Evolutionary conservation across 2,888 invertebrate genomes (phyloP), one percentile per base, ranked within the genome.

Genomic region (Callinectes sapidus): DNA sequence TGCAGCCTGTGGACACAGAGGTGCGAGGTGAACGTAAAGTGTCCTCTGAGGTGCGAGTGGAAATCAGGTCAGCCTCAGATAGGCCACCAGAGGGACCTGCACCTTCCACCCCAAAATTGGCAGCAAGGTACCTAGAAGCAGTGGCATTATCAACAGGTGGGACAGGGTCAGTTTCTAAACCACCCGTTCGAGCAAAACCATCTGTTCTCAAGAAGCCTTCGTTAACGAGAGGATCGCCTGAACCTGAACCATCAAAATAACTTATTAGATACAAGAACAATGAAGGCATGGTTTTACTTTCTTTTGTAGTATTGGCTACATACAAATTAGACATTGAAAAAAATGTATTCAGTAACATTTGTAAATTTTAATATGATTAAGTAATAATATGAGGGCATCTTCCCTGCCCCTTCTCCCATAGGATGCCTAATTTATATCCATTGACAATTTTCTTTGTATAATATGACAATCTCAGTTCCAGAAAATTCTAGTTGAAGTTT

Each of bases 101-200:
- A 94, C 97, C 97, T 90, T 96, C 97, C 95, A 97, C 97, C 93
- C 96, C 97, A 94, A 96, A 97, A 95, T 97, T 97, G 95, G 97
- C 96, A 39, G 97, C 97, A 94, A 96, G 97, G 95, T 97, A 97
- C 95, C 97, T 97, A 35, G 97, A 97, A 89, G 94, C 94, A 14
- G 94, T 94, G 32, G 81, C 81, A 81, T 81, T 81, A 35, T 85
- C 91, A 16, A 92, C 93, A 35, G 94, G 94, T 23, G 92, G 93
- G 8, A 54, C 92, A 42, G 23, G 93, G 8, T 89, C 93, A 13
- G 92, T 81, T 23, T 32, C 92, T 94, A 97, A 97, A 95, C 97
- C 97, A 14, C 97, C 97, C 95, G 96, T 97, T 93, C 97, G 98
- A 95, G 97, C 97, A 90, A 98, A 98, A 96, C 98, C 98, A 28